These are phyloP conservation scores for Bruchidius siliquastri DNA, from an alignment of 2,888 invertebrate genomes.

Conservation along the genomic window DNA sequence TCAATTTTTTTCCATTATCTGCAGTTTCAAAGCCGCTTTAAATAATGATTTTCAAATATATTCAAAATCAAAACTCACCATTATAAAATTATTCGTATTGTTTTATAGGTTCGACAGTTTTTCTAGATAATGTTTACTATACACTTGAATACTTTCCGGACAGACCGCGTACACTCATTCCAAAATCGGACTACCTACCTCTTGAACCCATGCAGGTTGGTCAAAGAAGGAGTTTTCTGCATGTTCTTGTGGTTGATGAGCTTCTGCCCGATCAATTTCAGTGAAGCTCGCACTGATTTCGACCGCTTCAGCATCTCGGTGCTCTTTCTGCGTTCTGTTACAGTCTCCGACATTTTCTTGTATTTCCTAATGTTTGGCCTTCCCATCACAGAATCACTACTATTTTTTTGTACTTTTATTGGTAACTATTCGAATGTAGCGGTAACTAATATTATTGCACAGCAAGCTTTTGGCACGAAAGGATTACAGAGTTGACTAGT, in stretches of 20 bases:
- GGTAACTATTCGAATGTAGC: not conserved
- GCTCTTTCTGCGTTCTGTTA: constrained; percentile 37
- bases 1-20: too few relatives aligned
- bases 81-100: too few relatives aligned
- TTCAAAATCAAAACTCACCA: too few relatives aligned
- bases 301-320: constrained; percentile 54
- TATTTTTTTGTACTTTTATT: not conserved
- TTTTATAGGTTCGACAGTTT: too few relatives aligned
- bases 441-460: not conserved
- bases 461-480: not conserved
- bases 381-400: constrained; percentile 35
- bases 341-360: constrained; percentile 41
- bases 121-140: too few relatives aligned
- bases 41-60: too few relatives aligned
- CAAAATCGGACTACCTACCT: not conserved
- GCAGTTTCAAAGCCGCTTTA: too few relatives aligned
- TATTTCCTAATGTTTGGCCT: constrained; percentile 29
- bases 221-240: constrained; percentile 36
- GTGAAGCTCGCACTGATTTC: constrained; percentile 65
- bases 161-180: too few relatives aligned
- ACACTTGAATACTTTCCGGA: too few relatives aligned
- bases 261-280: constrained; percentile 62
- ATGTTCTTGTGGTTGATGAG: constrained; percentile 42
- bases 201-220: constrained; percentile 28
- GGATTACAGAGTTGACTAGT: not conserved